Conservation (phyloP, 2,888 invertebrate species). For the Cheilosia urbana region DNA sequence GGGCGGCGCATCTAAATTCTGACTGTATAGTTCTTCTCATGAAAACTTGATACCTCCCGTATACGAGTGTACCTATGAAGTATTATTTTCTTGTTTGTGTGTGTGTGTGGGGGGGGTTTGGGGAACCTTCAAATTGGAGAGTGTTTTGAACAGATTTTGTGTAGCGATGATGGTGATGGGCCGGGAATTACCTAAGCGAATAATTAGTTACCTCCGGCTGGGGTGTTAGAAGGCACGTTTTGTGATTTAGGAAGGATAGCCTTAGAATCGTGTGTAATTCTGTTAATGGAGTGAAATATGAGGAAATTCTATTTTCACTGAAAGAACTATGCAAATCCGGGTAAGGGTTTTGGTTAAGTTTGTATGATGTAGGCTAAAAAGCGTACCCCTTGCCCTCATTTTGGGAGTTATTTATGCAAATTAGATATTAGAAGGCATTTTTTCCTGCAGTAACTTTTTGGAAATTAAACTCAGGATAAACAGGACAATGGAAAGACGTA, state of each 20-base stretch:
- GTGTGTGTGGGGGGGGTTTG: not conserved
- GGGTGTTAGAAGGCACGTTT: not conserved
- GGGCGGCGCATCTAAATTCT: slow-evolving; percentile 28
- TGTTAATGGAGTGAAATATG: slow-evolving; percentile 3
- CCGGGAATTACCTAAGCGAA: not conserved
- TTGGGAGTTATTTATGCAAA: no score
- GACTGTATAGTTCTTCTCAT: slow-evolving; percentile 5
- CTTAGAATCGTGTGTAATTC: not conserved
- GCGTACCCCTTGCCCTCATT: no score
- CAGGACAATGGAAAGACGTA: no score
- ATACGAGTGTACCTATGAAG: not conserved
- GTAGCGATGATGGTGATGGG: not conserved
- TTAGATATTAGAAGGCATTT: no score
- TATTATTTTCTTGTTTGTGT: not conserved
- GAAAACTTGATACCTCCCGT: slow-evolving; percentile 13
- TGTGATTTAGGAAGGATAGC: not conserved
- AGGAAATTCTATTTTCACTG: not conserved
- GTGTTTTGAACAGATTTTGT: not conserved
- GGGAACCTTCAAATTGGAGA: not conserved
- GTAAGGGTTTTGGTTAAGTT: no score
- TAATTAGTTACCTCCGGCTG: not conserved
- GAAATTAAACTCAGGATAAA: no score
- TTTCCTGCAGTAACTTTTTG: no score
- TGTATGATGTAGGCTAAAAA: no score
- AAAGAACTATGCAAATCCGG: slow-evolving; percentile 7